Percentiles rank a stretch among this genome's conserved stretches.
Conservation (phyloP, 92 coral and sea anemone genomes). For the Micromussa lordhowensis region DNA sequence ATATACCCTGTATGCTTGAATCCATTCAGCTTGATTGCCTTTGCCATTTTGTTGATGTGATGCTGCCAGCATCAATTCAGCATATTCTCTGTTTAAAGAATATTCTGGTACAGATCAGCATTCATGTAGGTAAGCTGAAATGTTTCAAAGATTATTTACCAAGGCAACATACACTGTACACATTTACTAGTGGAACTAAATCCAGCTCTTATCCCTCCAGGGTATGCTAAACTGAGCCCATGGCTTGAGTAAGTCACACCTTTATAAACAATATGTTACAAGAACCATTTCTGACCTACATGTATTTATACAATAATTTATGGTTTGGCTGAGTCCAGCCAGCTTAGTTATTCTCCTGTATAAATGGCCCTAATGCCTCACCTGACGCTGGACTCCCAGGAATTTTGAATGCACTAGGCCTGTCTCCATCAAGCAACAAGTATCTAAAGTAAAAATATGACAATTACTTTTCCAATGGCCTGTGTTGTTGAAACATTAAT, state of each 20-base stretch:
- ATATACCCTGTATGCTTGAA: not conserved
- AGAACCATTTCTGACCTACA: not conserved
- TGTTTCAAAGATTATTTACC: no score
- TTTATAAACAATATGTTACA: not conserved
- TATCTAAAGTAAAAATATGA: conserved; percentile 45
- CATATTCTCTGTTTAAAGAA: no score
- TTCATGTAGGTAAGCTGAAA: no score
- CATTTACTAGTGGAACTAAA: not conserved
- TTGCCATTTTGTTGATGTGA: not conserved
- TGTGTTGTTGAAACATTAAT: not conserved
- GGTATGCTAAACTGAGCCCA: not conserved
- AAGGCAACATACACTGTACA: no score
- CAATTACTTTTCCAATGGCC: not conserved
- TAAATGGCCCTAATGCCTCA: conserved; percentile 23
- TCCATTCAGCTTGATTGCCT: not conserved
- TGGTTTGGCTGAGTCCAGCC: not conserved
- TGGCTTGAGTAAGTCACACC: not conserved
- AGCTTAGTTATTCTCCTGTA: not conserved
- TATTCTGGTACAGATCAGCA: not conserved
- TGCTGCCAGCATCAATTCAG: not conserved
- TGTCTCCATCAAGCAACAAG: conserved; percentile 91
- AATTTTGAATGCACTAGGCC: conserved; percentile 88
- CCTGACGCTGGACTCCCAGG: conserved; percentile 96
- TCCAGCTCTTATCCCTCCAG: not conserved
- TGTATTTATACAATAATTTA: not conserved